Percentiles rank a stretch among this genome's conserved stretches.
phyloP scores from a whole-genome alignment of 1,140 invertebrate genomes.

The Leptopilina clavipes region DNA sequence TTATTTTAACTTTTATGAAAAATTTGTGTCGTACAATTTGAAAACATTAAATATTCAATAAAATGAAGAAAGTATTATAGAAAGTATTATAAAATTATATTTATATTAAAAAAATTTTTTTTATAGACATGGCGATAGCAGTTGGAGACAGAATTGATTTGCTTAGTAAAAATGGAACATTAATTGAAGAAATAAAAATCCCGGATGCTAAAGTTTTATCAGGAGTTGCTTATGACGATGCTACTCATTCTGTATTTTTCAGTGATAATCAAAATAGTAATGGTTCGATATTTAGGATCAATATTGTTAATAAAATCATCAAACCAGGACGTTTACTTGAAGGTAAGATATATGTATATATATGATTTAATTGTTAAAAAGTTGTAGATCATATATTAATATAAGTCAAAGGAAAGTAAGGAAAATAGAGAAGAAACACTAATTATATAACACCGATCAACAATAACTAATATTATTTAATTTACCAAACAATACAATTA shows the following conservation, averaged over 20 bases:
- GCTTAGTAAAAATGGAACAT: conserved; percentile 75
- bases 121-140: conserved; percentile 82
- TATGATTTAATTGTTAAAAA: conserved; percentile 29
- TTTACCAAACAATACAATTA: too few species aligned
- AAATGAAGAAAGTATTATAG: too few species aligned
- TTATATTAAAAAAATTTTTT: conserved; percentile 47
- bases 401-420: too few species aligned
- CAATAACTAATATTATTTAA: too few species aligned
- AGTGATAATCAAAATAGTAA: conserved; percentile 78
- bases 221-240: conserved; percentile 80
- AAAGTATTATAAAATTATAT: too few species aligned
- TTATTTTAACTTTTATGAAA: too few species aligned
- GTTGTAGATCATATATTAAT: not conserved
- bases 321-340: conserved; percentile 54
- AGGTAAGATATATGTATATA: conserved; percentile 63
- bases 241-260: conserved; percentile 79
- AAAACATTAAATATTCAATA: too few species aligned
- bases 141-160: conserved; percentile 80
- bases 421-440: too few species aligned
- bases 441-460: too few species aligned
- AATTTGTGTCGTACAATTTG: too few species aligned
- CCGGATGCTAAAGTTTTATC: conserved; percentile 70
- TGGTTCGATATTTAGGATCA: conserved; percentile 79
- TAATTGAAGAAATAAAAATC: conserved; percentile 71
- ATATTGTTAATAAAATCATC: conserved; percentile 70